Conservation (phyloP, 2,797 vertebrate species). For the Sebastiscus albofasciatus region DNA sequence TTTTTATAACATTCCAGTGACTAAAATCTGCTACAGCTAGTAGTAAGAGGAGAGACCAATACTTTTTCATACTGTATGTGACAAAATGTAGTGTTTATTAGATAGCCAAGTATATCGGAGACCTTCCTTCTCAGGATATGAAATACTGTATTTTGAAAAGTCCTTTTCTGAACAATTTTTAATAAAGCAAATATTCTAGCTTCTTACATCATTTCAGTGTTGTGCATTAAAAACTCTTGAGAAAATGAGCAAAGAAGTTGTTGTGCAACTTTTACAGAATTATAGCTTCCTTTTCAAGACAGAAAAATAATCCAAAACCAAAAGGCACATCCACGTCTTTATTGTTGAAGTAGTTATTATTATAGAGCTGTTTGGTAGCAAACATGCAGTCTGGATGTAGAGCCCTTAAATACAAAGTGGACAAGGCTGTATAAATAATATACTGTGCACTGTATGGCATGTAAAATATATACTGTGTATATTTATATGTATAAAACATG, state of each 20-base stretch:
- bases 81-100: not conserved
- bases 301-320: slow-evolving; percentile 66
- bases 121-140: slow-evolving; percentile 32
- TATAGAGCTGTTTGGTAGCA: slow-evolving; percentile 85
- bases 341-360: slow-evolving; percentile 87
- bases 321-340: slow-evolving; percentile 87
- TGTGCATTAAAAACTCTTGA: not conserved
- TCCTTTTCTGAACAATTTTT: slow-evolving; percentile 26
- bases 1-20: slow-evolving; percentile 44
- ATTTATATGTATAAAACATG: slow-evolving; percentile 87
- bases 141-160: slow-evolving; percentile 41
- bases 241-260: not conserved
- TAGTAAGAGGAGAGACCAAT: slow-evolving; percentile 3
- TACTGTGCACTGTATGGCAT: slow-evolving; percentile 87
- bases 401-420: slow-evolving; percentile 91
- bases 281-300: not conserved
- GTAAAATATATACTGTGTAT: slow-evolving; percentile 87
- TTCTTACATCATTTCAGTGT: slow-evolving; percentile 9
- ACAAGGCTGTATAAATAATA: slow-evolving; percentile 91
- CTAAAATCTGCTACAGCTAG: not conserved
- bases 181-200: slow-evolving; percentile 55
- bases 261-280: not conserved
- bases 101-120: not conserved
- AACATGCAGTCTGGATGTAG: slow-evolving; percentile 91
- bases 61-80: not conserved